Percentiles rank a stretch among this genome's conserved stretches.
These are phyloP conservation scores for Drosophila miranda DNA, from an alignment of 1,140 invertebrate genomes.

Conservation along the genomic window DNA sequence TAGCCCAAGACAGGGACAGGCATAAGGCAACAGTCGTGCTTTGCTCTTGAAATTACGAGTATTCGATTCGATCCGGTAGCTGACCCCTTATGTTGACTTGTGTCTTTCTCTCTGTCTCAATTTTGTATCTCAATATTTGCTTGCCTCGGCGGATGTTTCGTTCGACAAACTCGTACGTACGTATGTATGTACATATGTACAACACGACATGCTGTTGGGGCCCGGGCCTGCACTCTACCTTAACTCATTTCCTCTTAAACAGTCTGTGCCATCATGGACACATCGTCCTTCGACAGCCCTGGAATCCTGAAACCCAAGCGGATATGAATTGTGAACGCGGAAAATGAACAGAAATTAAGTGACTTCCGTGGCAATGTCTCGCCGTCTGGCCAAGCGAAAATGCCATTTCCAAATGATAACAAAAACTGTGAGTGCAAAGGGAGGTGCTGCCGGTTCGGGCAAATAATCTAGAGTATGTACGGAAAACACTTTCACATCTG, in stretches of 20 bases:
- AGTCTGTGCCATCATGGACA: slow-evolving; percentile 18
- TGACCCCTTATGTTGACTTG: slow-evolving; percentile 5
- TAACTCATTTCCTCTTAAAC: slow-evolving; percentile 37
- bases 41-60: neutral
- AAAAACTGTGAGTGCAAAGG: no score
- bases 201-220: no score
- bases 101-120: no score
- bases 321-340: slow-evolving; percentile 75
- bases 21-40: slow-evolving; percentile 15
- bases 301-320: slow-evolving; percentile 49
- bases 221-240: neutral
- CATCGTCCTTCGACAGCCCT: slow-evolving; percentile 35
- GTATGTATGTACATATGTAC: neutral
- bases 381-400: slow-evolving; percentile 69
- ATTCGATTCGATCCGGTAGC: slow-evolving; percentile 23
- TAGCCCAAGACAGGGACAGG: slow-evolving; percentile 14
- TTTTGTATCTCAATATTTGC: no score
- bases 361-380: slow-evolving; percentile 75
- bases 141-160: neutral
- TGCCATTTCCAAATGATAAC: slow-evolving; percentile 55
- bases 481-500: no score
- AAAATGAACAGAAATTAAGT: slow-evolving; percentile 78
- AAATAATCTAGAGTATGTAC: no score
- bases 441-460: no score
- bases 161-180: neutral